These are phyloP conservation scores for Parascotia fuliginaria DNA, from an alignment of 2,888 invertebrate species.

Conservation along the genomic window DNA sequence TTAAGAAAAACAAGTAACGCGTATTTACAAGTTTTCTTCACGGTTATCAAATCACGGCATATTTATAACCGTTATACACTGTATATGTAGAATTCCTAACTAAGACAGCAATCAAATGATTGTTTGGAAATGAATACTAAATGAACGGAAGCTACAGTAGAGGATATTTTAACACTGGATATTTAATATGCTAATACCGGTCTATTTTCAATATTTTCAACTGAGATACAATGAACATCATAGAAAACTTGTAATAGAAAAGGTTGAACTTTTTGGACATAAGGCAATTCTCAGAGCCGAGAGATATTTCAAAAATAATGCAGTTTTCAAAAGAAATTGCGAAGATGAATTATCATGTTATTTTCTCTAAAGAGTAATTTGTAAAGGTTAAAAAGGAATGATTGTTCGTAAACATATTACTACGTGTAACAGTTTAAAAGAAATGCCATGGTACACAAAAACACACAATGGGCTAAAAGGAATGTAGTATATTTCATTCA, in stretches of 20 bases:
- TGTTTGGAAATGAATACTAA: constrained; percentile 33
- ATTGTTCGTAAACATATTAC: constrained; percentile 10
- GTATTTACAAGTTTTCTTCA: not conserved
- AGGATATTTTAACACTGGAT: constrained; percentile 19
- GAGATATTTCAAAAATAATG: too few relatives aligned
- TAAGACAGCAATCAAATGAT: constrained; percentile 36
- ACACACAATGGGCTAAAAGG: constrained; percentile 33
- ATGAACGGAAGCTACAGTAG: constrained; percentile 32
- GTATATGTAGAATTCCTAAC: constrained; percentile 29
- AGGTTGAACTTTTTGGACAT: too few relatives aligned
- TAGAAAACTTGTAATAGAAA: too few relatives aligned
- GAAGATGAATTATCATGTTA: too few relatives aligned
- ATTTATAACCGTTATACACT: constrained; percentile 36
- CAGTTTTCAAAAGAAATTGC: too few relatives aligned
- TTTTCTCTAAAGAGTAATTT: too few relatives aligned
- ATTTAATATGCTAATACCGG: too few relatives aligned
- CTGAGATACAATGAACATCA: too few relatives aligned
- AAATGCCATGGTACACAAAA: constrained; percentile 30
- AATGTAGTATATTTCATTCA: constrained; percentile 39
- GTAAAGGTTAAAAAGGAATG: too few relatives aligned
- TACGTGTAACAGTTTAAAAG: constrained; percentile 20
- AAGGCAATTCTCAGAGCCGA: too few relatives aligned
- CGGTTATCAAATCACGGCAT: constrained; percentile 10
- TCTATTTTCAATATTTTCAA: too few relatives aligned
- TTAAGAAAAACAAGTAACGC: too few relatives aligned